Base-by-base conservation (phyloP, 2,888 invertebrate species). In the Heteropelma amictum region DNA sequence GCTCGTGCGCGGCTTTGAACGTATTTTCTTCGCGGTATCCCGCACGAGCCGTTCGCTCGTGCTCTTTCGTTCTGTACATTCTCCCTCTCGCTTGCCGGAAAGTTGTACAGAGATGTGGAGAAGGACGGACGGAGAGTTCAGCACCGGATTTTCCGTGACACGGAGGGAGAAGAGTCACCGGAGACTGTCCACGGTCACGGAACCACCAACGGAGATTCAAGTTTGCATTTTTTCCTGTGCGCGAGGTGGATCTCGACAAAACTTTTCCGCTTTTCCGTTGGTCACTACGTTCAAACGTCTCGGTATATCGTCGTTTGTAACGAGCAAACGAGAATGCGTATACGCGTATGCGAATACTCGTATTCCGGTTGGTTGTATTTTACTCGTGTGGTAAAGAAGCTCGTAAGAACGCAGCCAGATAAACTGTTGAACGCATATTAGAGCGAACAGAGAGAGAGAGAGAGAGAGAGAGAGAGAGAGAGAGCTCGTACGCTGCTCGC, bases 131-230 rank as follows among this genome's bases (percentile, higher is more conserved):
- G 38, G 45, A 49, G 51, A 35, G 19, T 47, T 35, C 14, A 6
- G 33, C 42, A 53, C 30, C 47, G 45, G 38, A 61, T 61, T 28
- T 53, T 53, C 60, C 53, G 58, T 70, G 56, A 60, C 30, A 54
- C 33, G 38, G 28, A 63, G 30, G 45, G 63, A 72, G 51, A 73
- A 30, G 10, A 40, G 38, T 35, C 60, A 68, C 47, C 56, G 14
- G 51, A 74, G 60, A 54, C 60, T 70, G 70, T 74, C 60, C 70
- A 70, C 70, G 70, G 47, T 70, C 71, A 54, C 65, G 49, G 65
- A 71, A 75, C 56, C 71, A 71, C 75, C 75, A 61, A 75, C 54
- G 71, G 64, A 67, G 75, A 71, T 63, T 35, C 61, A 40, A 45
- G 53, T 60, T 61, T 19, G 42, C 51, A 19, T 67, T 26, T 35